Evolutionary conservation across 2,113 vertebrate species (phyloP).

Genomic region (Alectura lathami): DNA sequence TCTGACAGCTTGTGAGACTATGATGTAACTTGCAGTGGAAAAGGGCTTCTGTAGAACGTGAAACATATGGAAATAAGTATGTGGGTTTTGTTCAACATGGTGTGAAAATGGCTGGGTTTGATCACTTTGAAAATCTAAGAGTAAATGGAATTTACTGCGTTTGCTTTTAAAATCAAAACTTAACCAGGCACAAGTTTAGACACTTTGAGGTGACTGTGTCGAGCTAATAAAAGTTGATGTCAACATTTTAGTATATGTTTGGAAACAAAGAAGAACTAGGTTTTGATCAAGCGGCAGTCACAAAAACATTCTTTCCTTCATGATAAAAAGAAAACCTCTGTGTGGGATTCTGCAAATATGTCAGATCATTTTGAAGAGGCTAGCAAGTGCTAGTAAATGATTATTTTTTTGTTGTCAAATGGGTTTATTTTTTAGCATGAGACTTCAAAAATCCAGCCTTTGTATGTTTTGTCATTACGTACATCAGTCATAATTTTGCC

Average conservation of each 20-base stretch:
- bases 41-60: not conserved
- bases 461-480: conserved; percentile 43
- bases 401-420: conserved; percentile 68
- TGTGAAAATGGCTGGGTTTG: conserved; percentile 28
- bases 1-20: not conserved
- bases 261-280: conserved; percentile 43
- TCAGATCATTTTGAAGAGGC: conserved; percentile 66
- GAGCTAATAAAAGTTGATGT: conserved; percentile 58
- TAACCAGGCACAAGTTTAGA: conserved; percentile 18
- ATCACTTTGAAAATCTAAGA: conserved; percentile 42
- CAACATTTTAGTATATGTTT: conserved; percentile 54
- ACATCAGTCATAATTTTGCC: conserved; percentile 79
- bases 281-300: conserved; percentile 66
- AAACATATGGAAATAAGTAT: not conserved
- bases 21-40: not conserved
- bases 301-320: conserved; percentile 53
- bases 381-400: conserved; percentile 67
- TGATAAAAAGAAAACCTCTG: conserved; percentile 59
- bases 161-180: conserved; percentile 8
- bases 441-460: conserved; percentile 31
- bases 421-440: conserved; percentile 69
- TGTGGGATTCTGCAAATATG: conserved; percentile 62
- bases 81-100: not conserved
- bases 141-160: conserved; percentile 9
- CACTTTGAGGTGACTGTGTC: conserved; percentile 30